Conservation (phyloP, 2,888 invertebrate species). For the Aporophyla lueneburgensis region DNA sequence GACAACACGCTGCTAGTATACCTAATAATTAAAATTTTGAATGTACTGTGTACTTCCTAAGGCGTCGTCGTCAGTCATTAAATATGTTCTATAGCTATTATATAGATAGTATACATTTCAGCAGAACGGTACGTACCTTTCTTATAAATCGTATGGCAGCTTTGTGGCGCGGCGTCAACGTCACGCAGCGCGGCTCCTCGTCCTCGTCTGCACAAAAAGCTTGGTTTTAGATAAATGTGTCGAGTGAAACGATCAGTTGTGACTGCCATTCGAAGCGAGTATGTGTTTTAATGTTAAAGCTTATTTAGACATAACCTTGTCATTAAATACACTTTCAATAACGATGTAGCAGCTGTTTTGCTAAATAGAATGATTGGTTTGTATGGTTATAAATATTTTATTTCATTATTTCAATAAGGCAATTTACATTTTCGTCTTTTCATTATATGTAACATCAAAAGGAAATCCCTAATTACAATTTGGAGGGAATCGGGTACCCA, state of each 20-base stretch:
- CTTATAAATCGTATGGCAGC: conserved; percentile 97
- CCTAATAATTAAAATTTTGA: conserved; percentile 14
- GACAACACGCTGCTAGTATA: conserved; percentile 33
- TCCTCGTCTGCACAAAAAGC: conserved; percentile 93
- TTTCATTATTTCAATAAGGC: background rate
- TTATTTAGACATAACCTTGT: conserved; percentile 36
- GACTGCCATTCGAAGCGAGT: conserved; percentile 48
- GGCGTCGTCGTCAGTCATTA: conserved; percentile 3
- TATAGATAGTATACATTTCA: background rate
- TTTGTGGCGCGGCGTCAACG: conserved; percentile 96
- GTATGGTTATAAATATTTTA: conserved; percentile 24
- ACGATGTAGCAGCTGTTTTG: background rate
- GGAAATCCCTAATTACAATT: conserved; percentile 48
- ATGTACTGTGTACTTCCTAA: conserved; percentile 25
- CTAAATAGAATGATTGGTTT: conserved; percentile 25
- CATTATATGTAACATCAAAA: conserved; percentile 44
- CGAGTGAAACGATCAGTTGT: conserved; percentile 24
- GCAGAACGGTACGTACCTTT: conserved; percentile 92
- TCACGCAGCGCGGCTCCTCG: conserved; percentile 95
- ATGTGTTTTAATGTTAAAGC: conserved; percentile 44
- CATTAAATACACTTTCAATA: conserved; percentile 13
- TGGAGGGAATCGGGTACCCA: conserved; percentile 31
- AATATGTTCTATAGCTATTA: background rate
- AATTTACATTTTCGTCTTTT: conserved; percentile 36
- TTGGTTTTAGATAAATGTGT: conserved; percentile 37